These are phyloP conservation scores for Muricea muricata DNA, from an alignment of 92 coral and sea anemone species.

Conservation along the genomic window DNA sequence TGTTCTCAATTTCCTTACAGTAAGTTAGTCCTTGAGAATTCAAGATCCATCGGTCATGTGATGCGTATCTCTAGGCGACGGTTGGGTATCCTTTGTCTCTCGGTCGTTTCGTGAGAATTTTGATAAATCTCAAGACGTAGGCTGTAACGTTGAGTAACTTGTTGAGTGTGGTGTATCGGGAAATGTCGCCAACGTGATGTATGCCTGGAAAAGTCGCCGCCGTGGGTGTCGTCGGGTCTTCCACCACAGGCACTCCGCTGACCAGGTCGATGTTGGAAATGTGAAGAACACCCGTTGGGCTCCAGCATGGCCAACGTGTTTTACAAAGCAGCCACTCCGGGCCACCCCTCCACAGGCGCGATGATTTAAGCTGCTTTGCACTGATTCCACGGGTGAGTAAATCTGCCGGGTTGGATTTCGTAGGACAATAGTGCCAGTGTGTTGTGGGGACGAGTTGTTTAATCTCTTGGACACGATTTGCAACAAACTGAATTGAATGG, in stretches of 20 bases:
- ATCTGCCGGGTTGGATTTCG: neutral
- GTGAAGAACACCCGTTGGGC: too few relatives aligned
- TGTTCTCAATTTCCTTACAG: neutral
- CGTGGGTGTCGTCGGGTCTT: too few relatives aligned
- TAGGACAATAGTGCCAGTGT: constrained; percentile 33
- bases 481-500: neutral
- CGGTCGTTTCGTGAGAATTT: neutral
- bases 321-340: too few relatives aligned
- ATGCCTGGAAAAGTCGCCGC: too few relatives aligned
- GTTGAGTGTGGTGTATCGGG: too few relatives aligned
- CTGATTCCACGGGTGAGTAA: neutral
- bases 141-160: neutral
- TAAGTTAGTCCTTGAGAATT: neutral
- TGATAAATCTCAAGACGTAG: neutral
- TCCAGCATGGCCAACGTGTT: too few relatives aligned
- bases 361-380: neutral
- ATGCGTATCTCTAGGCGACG: neutral
- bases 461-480: neutral
- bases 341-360: too few relatives aligned
- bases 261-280: too few relatives aligned
- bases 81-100: neutral
- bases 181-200: too few relatives aligned
- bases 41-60: neutral
- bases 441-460: neutral
- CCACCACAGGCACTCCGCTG: too few relatives aligned